Evolutionary conservation across 2,888 invertebrate genomes (phyloP).

Genomic region (Tortrix viridana): DNA sequence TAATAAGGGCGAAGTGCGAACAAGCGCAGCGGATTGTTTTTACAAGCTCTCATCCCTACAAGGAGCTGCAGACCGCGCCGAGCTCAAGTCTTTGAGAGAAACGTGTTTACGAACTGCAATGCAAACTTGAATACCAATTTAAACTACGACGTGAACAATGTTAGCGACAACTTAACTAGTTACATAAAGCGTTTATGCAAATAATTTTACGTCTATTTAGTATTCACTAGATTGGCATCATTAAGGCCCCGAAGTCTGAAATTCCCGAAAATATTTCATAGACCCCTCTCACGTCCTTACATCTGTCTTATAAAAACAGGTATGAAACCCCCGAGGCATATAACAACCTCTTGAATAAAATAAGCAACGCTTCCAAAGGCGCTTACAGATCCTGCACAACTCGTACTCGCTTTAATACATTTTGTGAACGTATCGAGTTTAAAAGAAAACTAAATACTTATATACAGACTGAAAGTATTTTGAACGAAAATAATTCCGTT

Average conservation of each 20-base stretch:
- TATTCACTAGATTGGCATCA: not conserved
- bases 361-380: slow-evolving; percentile 41
- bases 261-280: slow-evolving; percentile 21
- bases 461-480: slow-evolving; percentile 6
- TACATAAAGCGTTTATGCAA: not conserved
- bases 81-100: not conserved
- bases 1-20: slow-evolving; percentile 46
- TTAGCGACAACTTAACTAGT: not conserved
- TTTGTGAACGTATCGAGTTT: slow-evolving; percentile 6
- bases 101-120: not conserved
- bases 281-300: slow-evolving; percentile 51
- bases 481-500: slow-evolving; percentile 13
- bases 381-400: slow-evolving; percentile 14
- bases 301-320: slow-evolving; percentile 53
- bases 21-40: slow-evolving; percentile 32
- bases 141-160: not conserved
- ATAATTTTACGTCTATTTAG: no score
- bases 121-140: not conserved
- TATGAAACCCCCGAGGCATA: slow-evolving; percentile 48
- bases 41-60: slow-evolving; percentile 17
- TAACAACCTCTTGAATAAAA: slow-evolving; percentile 55
- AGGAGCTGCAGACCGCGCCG: not conserved
- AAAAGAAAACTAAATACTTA: slow-evolving; percentile 19
- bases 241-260: slow-evolving; percentile 4
- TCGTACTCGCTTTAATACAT: slow-evolving; percentile 2